These are phyloP conservation scores for Toxotes lorentzi DNA, from an alignment of 2,797 vertebrate species.

Conservation along the genomic window DNA sequence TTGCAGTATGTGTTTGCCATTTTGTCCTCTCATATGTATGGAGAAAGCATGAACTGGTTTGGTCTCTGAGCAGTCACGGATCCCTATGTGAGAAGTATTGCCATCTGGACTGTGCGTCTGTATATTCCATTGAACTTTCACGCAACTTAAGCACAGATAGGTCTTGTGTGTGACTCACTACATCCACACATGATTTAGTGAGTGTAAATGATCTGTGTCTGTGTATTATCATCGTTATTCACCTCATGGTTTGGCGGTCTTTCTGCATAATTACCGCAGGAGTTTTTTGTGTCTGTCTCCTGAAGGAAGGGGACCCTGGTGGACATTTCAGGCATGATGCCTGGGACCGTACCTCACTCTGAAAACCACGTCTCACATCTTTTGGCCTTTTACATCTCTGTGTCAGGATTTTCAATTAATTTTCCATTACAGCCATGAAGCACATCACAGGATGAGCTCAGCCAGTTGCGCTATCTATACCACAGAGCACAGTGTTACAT, in stretches of 20 bases:
- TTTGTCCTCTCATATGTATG: conserved; percentile 22
- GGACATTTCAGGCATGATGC: conserved; percentile 21
- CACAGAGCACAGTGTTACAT: neutral
- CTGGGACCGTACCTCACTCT: neutral
- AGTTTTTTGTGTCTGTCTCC: conserved; percentile 40
- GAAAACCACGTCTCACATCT: conserved; percentile 26
- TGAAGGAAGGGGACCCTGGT: conserved; percentile 26
- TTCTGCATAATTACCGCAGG: conserved; percentile 26
- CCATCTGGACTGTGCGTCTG: conserved; percentile 10
- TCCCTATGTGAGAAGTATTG: conserved; percentile 27
- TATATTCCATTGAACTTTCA: conserved; percentile 27
- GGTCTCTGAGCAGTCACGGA: conserved; percentile 19
- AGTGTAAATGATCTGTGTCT: conserved; percentile 37
- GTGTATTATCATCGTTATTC: conserved; percentile 44
- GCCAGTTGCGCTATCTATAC: neutral
- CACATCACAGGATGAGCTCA: neutral
- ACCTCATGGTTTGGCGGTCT: conserved; percentile 29
- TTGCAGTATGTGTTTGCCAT: conserved; percentile 32
- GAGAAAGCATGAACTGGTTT: conserved; percentile 16
- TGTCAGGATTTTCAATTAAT: conserved; percentile 34
- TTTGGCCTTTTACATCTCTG: conserved; percentile 8
- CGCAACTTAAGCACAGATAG: neutral
- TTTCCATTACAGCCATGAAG: conserved; percentile 19
- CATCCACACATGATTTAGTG: conserved; percentile 29
- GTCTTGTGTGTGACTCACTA: neutral